phyloP scores from a whole-genome alignment of 2,113 vertebrate genomes.

The Manacus vitellinus region DNA sequence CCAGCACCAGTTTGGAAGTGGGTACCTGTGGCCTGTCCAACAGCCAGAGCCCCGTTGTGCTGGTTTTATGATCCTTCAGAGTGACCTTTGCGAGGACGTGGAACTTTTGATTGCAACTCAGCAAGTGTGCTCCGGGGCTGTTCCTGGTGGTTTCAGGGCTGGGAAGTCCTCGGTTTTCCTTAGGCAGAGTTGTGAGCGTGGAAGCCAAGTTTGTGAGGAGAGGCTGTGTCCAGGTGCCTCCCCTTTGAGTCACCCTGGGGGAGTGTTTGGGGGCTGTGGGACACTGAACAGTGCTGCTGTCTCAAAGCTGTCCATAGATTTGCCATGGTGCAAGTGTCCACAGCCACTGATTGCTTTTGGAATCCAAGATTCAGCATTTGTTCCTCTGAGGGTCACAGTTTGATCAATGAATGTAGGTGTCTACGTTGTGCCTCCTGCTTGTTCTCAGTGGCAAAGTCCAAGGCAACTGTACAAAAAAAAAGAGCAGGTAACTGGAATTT shows the following conservation, averaged over 20 bases:
- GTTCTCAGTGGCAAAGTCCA: background rate
- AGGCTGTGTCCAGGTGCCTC: rapidly evolving
- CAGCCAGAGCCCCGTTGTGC: background rate
- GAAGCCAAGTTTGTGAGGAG: background rate
- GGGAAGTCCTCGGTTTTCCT: background rate
- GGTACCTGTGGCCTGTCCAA: background rate
- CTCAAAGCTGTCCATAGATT: background rate
- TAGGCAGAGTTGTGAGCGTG: background rate
- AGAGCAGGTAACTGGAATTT: background rate
- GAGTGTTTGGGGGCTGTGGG: background rate
- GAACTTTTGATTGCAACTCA: rapidly evolving
- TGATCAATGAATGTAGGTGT: rapidly evolving
- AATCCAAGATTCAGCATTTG: background rate
- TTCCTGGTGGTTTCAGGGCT: background rate
- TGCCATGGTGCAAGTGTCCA: rapidly evolving
- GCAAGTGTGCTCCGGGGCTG: background rate
- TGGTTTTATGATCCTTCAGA: background rate
- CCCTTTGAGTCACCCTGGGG: background rate
- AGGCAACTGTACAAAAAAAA: background rate
- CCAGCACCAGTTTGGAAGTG: rapidly evolving
- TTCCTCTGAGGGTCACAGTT: background rate
- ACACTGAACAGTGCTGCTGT: background rate
- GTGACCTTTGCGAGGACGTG: background rate
- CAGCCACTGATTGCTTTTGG: background rate
- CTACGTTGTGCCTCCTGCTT: background rate